Percentiles rank a stretch among this genome's conserved stretches.
phyloP scores from a whole-genome alignment of 2,888 invertebrate species.

The Timema cristinae region DNA sequence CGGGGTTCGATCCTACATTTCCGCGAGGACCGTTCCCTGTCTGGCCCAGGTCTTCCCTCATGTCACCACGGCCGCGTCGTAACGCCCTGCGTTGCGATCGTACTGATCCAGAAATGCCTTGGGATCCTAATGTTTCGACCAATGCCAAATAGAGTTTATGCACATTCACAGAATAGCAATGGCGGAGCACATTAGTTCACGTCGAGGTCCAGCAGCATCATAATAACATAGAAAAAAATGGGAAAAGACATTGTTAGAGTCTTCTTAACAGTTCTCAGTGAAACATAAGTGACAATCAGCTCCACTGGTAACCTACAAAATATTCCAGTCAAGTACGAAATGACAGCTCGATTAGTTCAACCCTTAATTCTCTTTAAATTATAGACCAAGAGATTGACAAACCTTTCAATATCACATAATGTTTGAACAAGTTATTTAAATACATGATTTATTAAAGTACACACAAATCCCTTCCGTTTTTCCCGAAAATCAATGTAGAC shows the following conservation, averaged over 20 bases:
- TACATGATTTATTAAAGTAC: too few relatives aligned
- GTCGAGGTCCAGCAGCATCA: constrained; percentile 27
- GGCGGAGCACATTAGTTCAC: not conserved
- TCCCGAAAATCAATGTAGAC: too few relatives aligned
- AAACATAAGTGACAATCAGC: too few relatives aligned
- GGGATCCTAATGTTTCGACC: constrained; percentile 42
- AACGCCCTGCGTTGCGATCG: constrained; percentile 36
- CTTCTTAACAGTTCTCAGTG: constrained; percentile 4
- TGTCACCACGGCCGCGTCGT: constrained; percentile 44
- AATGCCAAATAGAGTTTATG: constrained; percentile 2
- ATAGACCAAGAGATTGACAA: too few relatives aligned
- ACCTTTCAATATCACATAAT: too few relatives aligned
- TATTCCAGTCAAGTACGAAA: too few relatives aligned
- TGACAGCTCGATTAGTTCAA: too few relatives aligned
- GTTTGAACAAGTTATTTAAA: too few relatives aligned
- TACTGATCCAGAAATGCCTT: constrained; percentile 49
- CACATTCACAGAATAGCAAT: constrained; percentile 3
- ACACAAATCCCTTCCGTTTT: too few relatives aligned
- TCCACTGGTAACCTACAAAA: too few relatives aligned
- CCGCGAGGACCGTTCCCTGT: constrained; percentile 24
- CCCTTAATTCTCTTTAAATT: too few relatives aligned
- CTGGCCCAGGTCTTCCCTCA: constrained; percentile 29
- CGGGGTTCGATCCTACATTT: constrained; percentile 27
- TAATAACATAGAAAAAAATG: constrained; percentile 48
- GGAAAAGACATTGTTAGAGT: constrained; percentile 47